These are phyloP conservation scores for Paradisaea rubra DNA, from an alignment of 2,113 vertebrate genomes.

Conservation along the genomic window DNA sequence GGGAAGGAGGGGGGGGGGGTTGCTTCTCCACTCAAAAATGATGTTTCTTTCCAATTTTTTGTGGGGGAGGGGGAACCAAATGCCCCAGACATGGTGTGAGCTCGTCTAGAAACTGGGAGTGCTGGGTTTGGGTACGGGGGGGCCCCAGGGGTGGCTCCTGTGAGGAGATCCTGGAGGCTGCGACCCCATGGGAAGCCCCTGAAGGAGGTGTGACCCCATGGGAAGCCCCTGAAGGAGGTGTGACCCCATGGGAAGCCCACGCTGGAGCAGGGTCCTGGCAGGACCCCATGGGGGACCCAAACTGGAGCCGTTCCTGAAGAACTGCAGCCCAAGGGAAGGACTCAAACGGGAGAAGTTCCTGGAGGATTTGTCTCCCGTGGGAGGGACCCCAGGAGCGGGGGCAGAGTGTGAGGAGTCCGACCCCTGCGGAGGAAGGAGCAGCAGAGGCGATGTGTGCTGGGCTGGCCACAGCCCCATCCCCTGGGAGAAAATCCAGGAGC, in stretches of 20 bases:
- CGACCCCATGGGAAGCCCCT: neutral
- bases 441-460: neutral
- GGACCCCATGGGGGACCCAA: neutral
- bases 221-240: neutral
- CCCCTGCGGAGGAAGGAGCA: neutral
- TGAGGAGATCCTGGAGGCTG: neutral
- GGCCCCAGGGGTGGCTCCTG: neutral
- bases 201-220: neutral
- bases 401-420: neutral
- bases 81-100: rapidly evolving
- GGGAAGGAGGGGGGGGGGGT: neutral
- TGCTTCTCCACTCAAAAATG: neutral
- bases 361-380: neutral
- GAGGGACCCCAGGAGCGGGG: neutral
- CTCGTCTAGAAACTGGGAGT: neutral
- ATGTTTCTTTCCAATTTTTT: neutral
- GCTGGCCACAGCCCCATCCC: neutral
- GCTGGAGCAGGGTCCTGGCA: neutral
- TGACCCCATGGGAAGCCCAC: neutral
- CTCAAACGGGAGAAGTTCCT: neutral
- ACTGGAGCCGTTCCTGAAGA: neutral
- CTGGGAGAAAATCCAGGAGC: neutral
- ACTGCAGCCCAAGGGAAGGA: neutral
- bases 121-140: neutral
- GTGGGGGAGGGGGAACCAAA: neutral